Evolutionary conservation across 2,888 invertebrate genomes (phyloP).

Genomic region (Nomada ferruginata): DNA sequence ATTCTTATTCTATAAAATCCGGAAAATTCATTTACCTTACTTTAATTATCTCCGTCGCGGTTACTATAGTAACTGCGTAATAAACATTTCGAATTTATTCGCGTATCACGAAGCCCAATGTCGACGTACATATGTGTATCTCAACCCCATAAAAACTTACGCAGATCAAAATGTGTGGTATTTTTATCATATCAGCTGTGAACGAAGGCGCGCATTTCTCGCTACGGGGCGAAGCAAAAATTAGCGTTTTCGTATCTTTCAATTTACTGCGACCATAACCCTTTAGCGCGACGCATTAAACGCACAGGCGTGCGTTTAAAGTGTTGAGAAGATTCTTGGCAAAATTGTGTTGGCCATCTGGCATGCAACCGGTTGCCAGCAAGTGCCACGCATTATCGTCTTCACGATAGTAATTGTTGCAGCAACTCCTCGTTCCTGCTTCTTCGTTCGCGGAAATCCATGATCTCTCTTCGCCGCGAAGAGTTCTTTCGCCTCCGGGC

Average conservation of each 20-base stretch:
- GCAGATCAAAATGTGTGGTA: not conserved
- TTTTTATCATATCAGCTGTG: not conserved
- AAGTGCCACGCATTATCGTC: conserved; percentile 57
- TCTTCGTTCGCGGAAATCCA: conserved; percentile 43
- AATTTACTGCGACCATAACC: conserved; percentile 24
- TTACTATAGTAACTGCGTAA: not conserved
- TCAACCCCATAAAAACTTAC: not conserved
- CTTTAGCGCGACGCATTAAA: conserved; percentile 21
- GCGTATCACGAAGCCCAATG: not conserved
- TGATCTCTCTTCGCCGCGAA: not conserved
- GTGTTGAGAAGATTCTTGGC: conserved; percentile 43
- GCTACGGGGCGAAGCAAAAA: not conserved
- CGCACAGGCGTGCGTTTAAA: conserved; percentile 20
- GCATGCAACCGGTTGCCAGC: conserved; percentile 56
- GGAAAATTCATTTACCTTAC: not conserved
- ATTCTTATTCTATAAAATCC: too few relatives aligned
- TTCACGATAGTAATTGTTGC: conserved; percentile 61
- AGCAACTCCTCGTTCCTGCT: conserved; percentile 29
- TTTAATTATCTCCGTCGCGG: not conserved
- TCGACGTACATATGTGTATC: not conserved
- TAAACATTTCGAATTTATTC: not conserved
- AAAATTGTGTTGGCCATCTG: conserved; percentile 58
- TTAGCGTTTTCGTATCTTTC: conserved; percentile 19
- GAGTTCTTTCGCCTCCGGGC: conserved; percentile 18
- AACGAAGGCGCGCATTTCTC: not conserved